Percentiles rank a stretch among this genome's conserved stretches.
Conservation (phyloP, 2,113 vertebrate species). For the Nettapus auritus region DNA sequence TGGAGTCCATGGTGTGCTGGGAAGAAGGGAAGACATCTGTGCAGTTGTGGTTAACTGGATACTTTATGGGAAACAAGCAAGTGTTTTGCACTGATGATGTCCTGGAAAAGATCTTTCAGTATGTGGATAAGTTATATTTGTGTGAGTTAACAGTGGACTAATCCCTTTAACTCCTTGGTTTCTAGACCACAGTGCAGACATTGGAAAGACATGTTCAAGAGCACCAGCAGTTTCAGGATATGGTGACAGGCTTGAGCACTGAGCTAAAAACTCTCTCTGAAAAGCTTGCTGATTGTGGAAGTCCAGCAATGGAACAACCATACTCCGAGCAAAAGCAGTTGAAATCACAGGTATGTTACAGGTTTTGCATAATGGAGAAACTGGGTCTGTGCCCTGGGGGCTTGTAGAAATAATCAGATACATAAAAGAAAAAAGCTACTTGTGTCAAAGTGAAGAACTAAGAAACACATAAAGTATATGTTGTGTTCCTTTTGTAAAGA, state of each 20-base stretch:
- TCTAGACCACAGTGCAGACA: conserved; percentile 67
- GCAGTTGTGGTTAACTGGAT: background rate
- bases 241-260: conserved; percentile 44
- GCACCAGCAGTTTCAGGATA: conserved; percentile 59
- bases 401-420: background rate
- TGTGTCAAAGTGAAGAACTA: background rate
- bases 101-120: background rate
- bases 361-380: background rate
- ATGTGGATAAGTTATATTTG: background rate
- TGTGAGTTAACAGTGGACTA: background rate
- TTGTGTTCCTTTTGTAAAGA: background rate
- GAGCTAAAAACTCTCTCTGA: conserved; percentile 55
- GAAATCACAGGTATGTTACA: conserved; percentile 71
- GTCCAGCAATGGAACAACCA: conserved; percentile 9
- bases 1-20: background rate
- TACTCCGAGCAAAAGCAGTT: conserved; percentile 48
- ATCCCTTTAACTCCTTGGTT: conserved; percentile 35
- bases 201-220: conserved; percentile 66
- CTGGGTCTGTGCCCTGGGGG: background rate
- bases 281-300: conserved; percentile 35
- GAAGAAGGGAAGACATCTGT: background rate
- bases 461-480: background rate
- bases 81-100: background rate
- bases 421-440: background rate
- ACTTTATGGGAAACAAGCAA: background rate